These are phyloP conservation scores for Zaprionus camerounensis DNA, from an alignment of 1,140 invertebrate species.

Conservation along the genomic window DNA sequence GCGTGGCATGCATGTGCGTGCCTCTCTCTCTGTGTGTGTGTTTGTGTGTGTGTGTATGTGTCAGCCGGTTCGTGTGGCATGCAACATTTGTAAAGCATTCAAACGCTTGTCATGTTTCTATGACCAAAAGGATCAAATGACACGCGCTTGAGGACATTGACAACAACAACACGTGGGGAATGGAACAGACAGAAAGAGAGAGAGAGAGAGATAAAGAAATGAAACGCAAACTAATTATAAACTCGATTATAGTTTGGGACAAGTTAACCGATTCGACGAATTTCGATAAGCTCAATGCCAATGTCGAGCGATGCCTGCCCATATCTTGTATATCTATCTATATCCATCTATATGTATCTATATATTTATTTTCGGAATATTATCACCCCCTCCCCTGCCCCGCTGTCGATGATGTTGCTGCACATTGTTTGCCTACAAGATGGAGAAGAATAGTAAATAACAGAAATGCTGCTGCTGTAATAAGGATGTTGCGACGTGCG, in stretches of 20 bases:
- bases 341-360: neutral
- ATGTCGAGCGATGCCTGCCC: constrained; percentile 3
- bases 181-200: neutral
- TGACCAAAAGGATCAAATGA: constrained; percentile 46
- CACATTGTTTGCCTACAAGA: constrained; percentile 16
- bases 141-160: constrained; percentile 26
- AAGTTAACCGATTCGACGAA: constrained; percentile 20
- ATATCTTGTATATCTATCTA: neutral
- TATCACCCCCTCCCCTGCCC: neutral
- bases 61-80: constrained; percentile 31
- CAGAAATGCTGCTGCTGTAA: constrained; percentile 37
- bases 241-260: constrained; percentile 31
- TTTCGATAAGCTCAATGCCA: constrained; percentile 27
- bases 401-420: neutral
- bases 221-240: constrained; percentile 34
- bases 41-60: neutral
- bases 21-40: constrained; percentile 3
- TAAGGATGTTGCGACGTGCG: constrained; percentile 32
- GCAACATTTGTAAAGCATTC: constrained; percentile 35
- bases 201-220: constrained; percentile 3
- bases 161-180: neutral
- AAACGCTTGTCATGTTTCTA: constrained; percentile 43
- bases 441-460: constrained; percentile 17
- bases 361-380: neutral
- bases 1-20: constrained; percentile 21